Evolutionary conservation across 2,888 invertebrate species (phyloP), one percentile per base, ranked within the genome.

Genomic region (Lycophotia porphyrea): DNA sequence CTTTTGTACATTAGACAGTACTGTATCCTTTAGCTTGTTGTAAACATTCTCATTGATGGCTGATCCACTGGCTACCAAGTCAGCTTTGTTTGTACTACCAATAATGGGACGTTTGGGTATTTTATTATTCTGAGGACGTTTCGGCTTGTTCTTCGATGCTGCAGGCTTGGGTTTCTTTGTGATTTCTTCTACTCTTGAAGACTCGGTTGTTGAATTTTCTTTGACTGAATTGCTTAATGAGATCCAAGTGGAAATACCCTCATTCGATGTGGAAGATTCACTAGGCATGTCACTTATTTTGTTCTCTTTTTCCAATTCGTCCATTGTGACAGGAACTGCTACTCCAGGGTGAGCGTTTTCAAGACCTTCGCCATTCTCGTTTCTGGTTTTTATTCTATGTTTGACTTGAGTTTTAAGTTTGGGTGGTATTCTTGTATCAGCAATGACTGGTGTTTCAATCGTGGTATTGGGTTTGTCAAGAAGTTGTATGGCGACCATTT

Each of bases 231-330:
- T 96, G 82, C 97, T 98, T 31, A 98, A 91, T 31, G 98, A 94
- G 79, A 98, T 97, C 98, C 98, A 98, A 0, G 98, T 98, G 0
- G 98, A 98, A 80, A 98, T 96, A 1, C 98, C 98, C 90, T 97
- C 97, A 72, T 97, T 97, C 39, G 97, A 97, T 67, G 96, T 98
- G 75, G 96, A 97, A 74, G 95, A 94, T 88, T 96, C 91, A 60
- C 74, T 87, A 44, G 78, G 69, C 0, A 65, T 52, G 8, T 90
- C 92, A 66, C 87, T 88, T 42, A 97, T 90, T 89, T 96, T 97
- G 71, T 95, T 96, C 88, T 97, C 97, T 18, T 96, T 93, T 89
- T 97, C 97, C 1, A 97, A 88, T 80, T 97, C 97, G 84, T 97
- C 97, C 84, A 97, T 96, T 4, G 97, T 97, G 11, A 98, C 93